Conservation (phyloP, 2,113 vertebrate species). For the Galemys pyrenaicus region DNA sequence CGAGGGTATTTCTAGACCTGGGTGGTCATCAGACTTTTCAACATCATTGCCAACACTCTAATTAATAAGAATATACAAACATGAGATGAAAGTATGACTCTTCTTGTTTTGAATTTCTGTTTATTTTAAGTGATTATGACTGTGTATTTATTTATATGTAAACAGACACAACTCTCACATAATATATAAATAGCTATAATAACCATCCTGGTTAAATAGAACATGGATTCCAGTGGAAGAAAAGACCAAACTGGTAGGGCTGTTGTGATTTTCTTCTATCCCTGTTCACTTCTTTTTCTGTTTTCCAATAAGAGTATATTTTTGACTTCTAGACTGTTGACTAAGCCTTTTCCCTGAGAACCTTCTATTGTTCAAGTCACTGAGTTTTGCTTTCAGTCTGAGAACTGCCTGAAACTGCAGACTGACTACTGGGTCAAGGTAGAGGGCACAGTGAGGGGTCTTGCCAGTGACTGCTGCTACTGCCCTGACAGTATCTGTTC, state of each 20-base stretch:
- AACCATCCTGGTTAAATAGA: background rate
- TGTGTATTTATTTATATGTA: slow-evolving; percentile 41
- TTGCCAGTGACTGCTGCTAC: background rate
- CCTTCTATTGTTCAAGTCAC: background rate
- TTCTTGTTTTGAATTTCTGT: slow-evolving; percentile 53
- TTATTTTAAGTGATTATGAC: slow-evolving; percentile 43
- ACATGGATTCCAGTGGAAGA: background rate
- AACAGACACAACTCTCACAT: slow-evolving; percentile 6
- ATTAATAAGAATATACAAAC: slow-evolving; percentile 39
- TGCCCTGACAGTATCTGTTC: rapidly evolving
- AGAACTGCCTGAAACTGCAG: background rate
- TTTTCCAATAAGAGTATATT: slow-evolving; percentile 37
- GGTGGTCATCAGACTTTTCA: slow-evolving; percentile 7
- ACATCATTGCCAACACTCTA: background rate
- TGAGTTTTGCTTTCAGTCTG: slow-evolving; percentile 37
- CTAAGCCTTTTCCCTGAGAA: background rate
- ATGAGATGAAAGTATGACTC: slow-evolving; percentile 35
- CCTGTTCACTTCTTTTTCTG: background rate
- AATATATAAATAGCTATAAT: slow-evolving; percentile 17
- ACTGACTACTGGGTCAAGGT: background rate
- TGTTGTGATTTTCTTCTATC: background rate
- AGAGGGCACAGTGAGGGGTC: background rate
- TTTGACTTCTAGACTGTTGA: slow-evolving; percentile 53
- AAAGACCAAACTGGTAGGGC: background rate
- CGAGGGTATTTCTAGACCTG: background rate